phyloP scores from a whole-genome alignment of 2,113 vertebrate genomes.

The Callithrix jacchus region DNA sequence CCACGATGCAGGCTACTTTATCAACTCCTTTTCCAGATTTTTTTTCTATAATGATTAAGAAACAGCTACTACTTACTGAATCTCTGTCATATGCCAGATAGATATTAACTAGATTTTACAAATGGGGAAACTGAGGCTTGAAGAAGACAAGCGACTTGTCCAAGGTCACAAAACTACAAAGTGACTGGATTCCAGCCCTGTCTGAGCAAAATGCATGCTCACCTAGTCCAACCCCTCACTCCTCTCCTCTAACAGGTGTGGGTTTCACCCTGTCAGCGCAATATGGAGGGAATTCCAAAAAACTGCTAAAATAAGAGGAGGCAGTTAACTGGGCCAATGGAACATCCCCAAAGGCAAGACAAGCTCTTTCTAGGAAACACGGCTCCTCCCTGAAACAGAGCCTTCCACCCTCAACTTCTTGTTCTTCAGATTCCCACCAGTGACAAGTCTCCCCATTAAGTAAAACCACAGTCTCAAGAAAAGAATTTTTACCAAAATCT shows the following conservation, averaged over 20 bases:
- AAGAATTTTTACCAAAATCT: not conserved
- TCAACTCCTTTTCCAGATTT: not conserved
- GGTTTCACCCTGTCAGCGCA: not conserved
- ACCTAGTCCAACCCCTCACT: not conserved
- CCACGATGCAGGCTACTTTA: not conserved
- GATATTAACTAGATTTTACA: not conserved
- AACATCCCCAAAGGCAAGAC: not conserved
- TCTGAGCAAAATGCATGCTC: not conserved
- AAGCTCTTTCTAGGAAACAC: slow-evolving; percentile 12
- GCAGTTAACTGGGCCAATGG: not conserved
- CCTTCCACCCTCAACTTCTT: not conserved
- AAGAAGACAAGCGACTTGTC: not conserved
- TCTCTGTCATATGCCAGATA: not conserved
- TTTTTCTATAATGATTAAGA: not conserved
- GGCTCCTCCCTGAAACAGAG: not conserved
- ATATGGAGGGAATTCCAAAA: not conserved
- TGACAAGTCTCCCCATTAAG: not conserved
- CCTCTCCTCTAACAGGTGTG: fast-evolving
- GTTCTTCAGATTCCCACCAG: not conserved
- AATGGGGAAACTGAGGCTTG: not conserved
- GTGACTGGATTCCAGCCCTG: not conserved
- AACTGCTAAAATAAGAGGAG: not conserved
- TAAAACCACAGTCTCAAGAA: not conserved
- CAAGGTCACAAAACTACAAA: not conserved
- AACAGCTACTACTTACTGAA: not conserved